Evolutionary conservation across 2,888 invertebrate genomes (phyloP).

Genomic region (Girardia tigrina): DNA sequence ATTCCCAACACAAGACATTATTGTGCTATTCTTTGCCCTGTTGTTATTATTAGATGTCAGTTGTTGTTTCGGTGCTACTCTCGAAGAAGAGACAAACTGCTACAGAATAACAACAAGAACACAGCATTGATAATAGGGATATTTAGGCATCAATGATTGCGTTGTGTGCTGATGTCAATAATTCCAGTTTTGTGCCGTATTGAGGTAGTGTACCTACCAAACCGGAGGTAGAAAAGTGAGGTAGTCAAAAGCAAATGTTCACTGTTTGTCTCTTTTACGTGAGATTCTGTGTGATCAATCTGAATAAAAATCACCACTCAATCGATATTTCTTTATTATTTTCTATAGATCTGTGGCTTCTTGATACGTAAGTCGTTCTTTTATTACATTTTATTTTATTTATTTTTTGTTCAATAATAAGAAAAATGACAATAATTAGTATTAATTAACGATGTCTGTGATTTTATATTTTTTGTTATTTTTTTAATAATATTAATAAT

Average conservation of each 20-base stretch:
- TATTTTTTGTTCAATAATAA: neutral
- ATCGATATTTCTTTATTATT: slow-evolving; percentile 14
- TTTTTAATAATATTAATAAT: too few species aligned
- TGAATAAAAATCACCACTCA: slow-evolving; percentile 17
- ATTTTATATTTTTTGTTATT: too few species aligned
- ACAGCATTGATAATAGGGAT: slow-evolving; percentile 23
- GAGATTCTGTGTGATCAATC: slow-evolving; percentile 23
- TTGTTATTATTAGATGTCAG: slow-evolving; percentile 17
- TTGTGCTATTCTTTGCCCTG: slow-evolving; percentile 12
- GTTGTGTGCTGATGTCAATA: slow-evolving; percentile 5
- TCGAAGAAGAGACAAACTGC: slow-evolving; percentile 1
- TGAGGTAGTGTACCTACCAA: slow-evolving; percentile 15
- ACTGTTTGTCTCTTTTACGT: slow-evolving; percentile 1
- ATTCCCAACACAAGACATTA: slow-evolving; percentile 11
- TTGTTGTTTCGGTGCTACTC: slow-evolving; percentile 11
- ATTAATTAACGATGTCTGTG: too few species aligned
- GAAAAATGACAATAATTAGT: too few species aligned
- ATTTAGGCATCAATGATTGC: slow-evolving; percentile 5
- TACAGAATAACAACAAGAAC: slow-evolving; percentile 23
- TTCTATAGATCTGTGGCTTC: neutral
- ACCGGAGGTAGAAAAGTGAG: slow-evolving; percentile 17
- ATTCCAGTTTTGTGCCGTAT: slow-evolving; percentile 16
- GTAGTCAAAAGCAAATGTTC: slow-evolving; percentile 16
- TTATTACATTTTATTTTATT: neutral
- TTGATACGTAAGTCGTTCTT: neutral